phyloP scores from a whole-genome alignment of 2,888 invertebrate species.

The Imbricaverruca yamaguchii region DNA sequence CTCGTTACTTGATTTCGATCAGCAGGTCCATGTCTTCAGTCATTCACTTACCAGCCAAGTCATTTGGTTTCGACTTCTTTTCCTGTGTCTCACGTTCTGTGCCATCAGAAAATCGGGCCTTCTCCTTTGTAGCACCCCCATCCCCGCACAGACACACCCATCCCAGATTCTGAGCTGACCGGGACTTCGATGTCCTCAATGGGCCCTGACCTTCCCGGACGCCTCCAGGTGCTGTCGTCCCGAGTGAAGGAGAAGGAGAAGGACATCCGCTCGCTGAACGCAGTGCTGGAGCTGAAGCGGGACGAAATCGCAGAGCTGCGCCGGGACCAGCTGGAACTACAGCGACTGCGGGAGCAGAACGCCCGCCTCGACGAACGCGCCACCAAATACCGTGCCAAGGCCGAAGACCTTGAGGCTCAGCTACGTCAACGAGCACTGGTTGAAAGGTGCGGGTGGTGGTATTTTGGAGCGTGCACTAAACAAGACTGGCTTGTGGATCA shows the following conservation, averaged over 20 bases:
- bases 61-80: too few relatives aligned
- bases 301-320: constrained; percentile 69
- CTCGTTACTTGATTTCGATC: too few relatives aligned
- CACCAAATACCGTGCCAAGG: constrained; percentile 67
- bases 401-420: constrained; percentile 75
- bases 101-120: not conserved
- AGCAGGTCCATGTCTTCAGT: too few relatives aligned
- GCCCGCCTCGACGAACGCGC: constrained; percentile 62
- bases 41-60: too few relatives aligned
- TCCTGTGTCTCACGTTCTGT: constrained; percentile 31
- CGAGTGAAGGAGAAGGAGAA: constrained; percentile 44
- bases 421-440: constrained; percentile 59
- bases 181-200: too few relatives aligned
- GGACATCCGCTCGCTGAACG: constrained; percentile 73
- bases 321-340: constrained; percentile 49
- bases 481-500: not conserved
- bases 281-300: constrained; percentile 80
- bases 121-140: too few relatives aligned
- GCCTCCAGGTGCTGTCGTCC: not conserved
- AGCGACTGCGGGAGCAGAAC: constrained; percentile 65
- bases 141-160: too few relatives aligned
- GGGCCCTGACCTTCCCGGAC: too few relatives aligned
- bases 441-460: constrained; percentile 55
- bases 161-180: too few relatives aligned
- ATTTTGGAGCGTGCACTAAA: not conserved